These are phyloP conservation scores for Agelas oroides DNA, from an alignment of 37 sponge, comb jelly and placozoan genomes.

Conservation along the genomic window DNA sequence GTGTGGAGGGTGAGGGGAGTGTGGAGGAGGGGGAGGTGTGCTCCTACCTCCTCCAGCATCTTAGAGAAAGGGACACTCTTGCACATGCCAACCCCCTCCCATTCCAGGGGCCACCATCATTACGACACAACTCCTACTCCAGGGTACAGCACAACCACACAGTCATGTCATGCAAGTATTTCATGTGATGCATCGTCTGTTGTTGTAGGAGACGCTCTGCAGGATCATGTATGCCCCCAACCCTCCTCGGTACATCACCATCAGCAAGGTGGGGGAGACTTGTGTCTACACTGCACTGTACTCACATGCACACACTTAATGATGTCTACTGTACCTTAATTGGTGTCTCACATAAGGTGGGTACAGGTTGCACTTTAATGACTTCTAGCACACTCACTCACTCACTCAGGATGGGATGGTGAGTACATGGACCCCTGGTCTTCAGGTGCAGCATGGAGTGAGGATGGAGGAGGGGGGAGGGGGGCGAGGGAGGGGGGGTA, in stretches of 20 bases:
- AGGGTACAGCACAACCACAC: slow-evolving; percentile 39
- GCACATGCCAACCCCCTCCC: slow-evolving; percentile 18
- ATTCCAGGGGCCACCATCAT: slow-evolving; percentile 58
- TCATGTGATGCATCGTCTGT: neutral
- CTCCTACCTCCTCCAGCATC: slow-evolving; percentile 88
- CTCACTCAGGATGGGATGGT: slow-evolving; percentile 72
- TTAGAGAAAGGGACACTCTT: slow-evolving; percentile 81
- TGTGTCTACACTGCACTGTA: no score
- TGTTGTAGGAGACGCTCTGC: slow-evolving; percentile 72
- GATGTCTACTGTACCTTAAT: no score
- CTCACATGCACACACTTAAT: no score
- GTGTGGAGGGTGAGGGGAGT: slow-evolving; percentile 70
- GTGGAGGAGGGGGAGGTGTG: slow-evolving; percentile 87
- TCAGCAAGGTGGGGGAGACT: slow-evolving; percentile 57
- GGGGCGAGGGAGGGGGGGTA: neutral
- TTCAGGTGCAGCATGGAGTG: slow-evolving; percentile 60
- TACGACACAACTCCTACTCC: slow-evolving; percentile 46
- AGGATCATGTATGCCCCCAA: slow-evolving; percentile 27
- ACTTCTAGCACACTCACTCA: neutral
- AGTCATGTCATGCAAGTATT: no score
- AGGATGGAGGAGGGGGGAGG: neutral
- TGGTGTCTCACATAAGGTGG: no score
- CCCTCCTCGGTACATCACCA: slow-evolving; percentile 50
- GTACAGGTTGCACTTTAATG: neutral
- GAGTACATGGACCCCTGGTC: slow-evolving; percentile 54